Percentiles rank a stretch among this genome's conserved stretches.
Conservation (phyloP, 2,888 invertebrate species). For the Tetranychus piercei region DNA sequence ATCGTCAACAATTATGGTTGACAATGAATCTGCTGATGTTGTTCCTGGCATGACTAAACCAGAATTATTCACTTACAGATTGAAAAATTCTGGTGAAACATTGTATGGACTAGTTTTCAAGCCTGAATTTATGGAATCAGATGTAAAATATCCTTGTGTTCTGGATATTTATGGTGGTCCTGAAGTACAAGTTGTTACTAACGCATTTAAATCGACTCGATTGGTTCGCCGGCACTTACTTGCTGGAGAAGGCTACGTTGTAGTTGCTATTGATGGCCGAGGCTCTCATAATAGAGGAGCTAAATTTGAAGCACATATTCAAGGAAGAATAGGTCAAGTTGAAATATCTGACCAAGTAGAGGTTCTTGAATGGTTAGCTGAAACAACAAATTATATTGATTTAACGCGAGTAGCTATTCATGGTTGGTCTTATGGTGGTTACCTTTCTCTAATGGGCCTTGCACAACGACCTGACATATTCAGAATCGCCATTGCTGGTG, state of each 20-base stretch:
- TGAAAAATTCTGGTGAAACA: conserved; percentile 45
- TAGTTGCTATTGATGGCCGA: conserved; percentile 80
- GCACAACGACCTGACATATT: conserved; percentile 80
- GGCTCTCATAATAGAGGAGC: conserved; percentile 85
- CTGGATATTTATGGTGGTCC: conserved; percentile 96
- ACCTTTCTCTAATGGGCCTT: conserved; percentile 80
- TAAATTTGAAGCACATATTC: conserved; percentile 73
- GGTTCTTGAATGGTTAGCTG: conserved; percentile 65
- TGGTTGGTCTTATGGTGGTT: conserved; percentile 97
- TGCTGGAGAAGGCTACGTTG: conserved; percentile 85
- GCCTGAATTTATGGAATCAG: conserved; percentile 37
- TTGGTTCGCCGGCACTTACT: conserved; percentile 83
- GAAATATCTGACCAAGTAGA: conserved; percentile 43
- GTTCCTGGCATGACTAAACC: conserved; percentile 40
- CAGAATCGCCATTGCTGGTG: conserved; percentile 81
- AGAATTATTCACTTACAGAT: conserved; percentile 50
- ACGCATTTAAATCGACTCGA: conserved; percentile 66
- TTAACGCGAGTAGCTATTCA: conserved; percentile 78
- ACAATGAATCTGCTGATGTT: conserved; percentile 11
- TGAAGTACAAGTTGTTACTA: conserved; percentile 89
- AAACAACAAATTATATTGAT: conserved; percentile 70
- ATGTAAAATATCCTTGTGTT: conserved; percentile 67
- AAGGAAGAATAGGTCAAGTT: conserved; percentile 50
- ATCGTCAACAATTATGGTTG: background rate
- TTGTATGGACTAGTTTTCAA: conserved; percentile 77